phyloP scores from a whole-genome alignment of 2,888 invertebrate genomes.

The Dolichopus griseipennis region DNA sequence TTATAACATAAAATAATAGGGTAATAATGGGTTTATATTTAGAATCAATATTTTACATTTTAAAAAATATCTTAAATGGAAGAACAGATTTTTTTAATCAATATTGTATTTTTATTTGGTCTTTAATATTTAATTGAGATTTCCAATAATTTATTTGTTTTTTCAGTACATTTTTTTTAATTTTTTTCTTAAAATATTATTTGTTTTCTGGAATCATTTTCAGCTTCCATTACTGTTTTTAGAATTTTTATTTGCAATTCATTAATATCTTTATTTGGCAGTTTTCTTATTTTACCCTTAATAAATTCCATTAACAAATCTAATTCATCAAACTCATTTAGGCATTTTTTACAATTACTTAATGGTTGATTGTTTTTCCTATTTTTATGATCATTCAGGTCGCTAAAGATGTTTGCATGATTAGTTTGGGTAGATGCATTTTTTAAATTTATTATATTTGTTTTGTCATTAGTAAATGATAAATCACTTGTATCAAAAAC shows the following conservation, averaged over 20 bases:
- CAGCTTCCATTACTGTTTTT: neutral
- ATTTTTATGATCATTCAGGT: neutral
- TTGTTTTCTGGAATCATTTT: neutral
- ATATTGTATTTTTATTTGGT: too few species aligned
- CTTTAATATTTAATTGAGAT: too few species aligned
- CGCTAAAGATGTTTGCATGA: neutral
- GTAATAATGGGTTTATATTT: too few species aligned
- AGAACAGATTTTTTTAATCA: too few species aligned
- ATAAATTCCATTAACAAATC: conserved; percentile 1
- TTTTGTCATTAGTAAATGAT: neutral
- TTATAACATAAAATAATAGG: too few species aligned
- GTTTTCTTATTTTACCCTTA: neutral
- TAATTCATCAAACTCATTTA: neutral
- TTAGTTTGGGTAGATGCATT: neutral
- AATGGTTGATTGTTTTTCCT: neutral
- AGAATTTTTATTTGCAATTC: neutral
- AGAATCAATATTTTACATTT: too few species aligned
- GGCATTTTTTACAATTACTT: neutral
- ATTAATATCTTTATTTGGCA: neutral
- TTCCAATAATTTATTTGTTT: too few species aligned
- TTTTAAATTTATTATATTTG: neutral
- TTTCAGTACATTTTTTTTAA: too few species aligned
- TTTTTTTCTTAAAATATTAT: too few species aligned
- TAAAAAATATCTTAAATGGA: too few species aligned
- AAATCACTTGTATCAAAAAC: neutral